Percentiles rank a stretch among this genome's conserved stretches.
phyloP scores from a whole-genome alignment of 2,113 vertebrate genomes.

The Coracopsis vasa region DNA sequence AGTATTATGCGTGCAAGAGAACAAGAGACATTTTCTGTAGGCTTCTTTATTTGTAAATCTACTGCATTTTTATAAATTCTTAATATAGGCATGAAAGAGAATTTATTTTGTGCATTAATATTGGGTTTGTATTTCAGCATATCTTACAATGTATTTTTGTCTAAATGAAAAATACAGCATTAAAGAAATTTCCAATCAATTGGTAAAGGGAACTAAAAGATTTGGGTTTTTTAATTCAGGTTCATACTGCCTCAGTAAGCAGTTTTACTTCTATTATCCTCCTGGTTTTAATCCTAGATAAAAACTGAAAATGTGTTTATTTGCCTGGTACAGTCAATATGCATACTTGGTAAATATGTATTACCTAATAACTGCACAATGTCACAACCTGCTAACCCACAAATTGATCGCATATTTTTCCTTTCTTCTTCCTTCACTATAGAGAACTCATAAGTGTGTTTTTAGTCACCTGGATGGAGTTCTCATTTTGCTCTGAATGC shows the following conservation, averaged over 20 bases:
- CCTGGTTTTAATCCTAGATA: not conserved
- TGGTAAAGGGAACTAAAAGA: not conserved
- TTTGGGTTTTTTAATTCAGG: not conserved
- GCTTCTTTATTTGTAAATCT: not conserved
- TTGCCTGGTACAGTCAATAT: not conserved
- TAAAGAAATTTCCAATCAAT: not conserved
- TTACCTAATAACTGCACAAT: not conserved
- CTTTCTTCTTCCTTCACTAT: not conserved
- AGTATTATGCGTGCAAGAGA: not conserved
- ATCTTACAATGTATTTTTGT: not conserved
- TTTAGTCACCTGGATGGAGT: not conserved
- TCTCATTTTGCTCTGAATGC: not conserved
- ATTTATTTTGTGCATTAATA: not conserved
- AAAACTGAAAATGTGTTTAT: not conserved
- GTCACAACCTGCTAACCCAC: not conserved
- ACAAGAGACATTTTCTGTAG: not conserved
- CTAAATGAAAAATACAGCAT: not conserved
- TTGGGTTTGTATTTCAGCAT: not conserved
- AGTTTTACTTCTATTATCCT: not conserved
- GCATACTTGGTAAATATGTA: not conserved
- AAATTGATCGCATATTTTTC: not conserved
- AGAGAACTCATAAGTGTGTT: not conserved
- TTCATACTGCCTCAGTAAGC: not conserved
- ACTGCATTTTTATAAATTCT: not conserved
- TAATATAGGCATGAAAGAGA: not conserved